phyloP scores from a whole-genome alignment of 53 echinoderm and acorn worm species.

The Astropecten irregularis region DNA sequence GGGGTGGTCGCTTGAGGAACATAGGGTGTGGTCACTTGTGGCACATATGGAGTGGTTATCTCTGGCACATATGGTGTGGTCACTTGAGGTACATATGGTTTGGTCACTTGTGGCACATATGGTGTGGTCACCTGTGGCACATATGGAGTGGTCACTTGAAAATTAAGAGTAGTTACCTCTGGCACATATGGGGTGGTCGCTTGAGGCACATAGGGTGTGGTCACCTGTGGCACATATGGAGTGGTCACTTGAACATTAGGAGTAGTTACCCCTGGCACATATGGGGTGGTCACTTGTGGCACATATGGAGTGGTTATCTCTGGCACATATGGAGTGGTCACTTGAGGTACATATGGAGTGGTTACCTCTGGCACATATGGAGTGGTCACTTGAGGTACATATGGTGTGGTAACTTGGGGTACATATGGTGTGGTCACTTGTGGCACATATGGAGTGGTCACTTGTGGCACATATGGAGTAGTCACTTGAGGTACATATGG shows the following conservation, averaged over 20 bases:
- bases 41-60: no score
- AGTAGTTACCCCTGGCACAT: no score
- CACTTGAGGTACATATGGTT: not conserved
- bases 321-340: no score
- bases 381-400: conserved; percentile 9
- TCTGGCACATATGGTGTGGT: no score
- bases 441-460: not conserved
- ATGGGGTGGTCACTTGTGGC: no score
- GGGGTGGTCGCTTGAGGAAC: not conserved
- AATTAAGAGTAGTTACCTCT: not conserved
- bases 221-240: no score
- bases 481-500: not conserved
- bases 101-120: no score
- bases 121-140: not conserved
- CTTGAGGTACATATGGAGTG: no score
- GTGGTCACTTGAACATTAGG: no score
- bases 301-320: no score
- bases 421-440: not conserved
- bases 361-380: not conserved
- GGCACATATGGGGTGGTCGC: not conserved
- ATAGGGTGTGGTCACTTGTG: not conserved
- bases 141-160: not conserved
- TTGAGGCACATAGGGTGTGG: no score
- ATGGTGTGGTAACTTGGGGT: not conserved
- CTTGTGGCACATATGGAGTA: not conserved